Evolutionary conservation across 1,140 invertebrate species (phyloP).

Genomic region (Diachasma alloeum): DNA sequence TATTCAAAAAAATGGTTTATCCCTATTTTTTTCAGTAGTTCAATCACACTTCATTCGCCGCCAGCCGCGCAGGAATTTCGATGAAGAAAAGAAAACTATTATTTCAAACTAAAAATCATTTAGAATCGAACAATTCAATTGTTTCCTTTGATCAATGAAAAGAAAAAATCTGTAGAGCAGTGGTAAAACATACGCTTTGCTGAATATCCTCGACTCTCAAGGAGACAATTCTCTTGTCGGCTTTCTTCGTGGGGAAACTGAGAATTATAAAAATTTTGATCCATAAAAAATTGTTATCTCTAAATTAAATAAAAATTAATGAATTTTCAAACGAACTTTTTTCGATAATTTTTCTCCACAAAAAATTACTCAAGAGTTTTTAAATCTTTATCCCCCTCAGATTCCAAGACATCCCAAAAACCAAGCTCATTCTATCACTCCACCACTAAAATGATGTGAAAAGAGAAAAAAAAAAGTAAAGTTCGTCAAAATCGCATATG

Average conservation of each 20-base stretch:
- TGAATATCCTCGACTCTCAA: background rate
- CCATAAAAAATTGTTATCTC: too few relatives aligned
- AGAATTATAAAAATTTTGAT: background rate
- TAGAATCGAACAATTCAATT: background rate
- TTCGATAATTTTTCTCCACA: background rate
- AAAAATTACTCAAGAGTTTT: background rate
- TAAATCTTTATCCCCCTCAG: background rate
- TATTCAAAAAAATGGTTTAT: background rate
- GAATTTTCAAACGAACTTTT: background rate
- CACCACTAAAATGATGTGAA: background rate
- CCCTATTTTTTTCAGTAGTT: background rate
- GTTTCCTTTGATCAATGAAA: background rate
- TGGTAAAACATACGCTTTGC: background rate
- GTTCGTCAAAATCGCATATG: background rate
- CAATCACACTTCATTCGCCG: slow-evolving; percentile 8
- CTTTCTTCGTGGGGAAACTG: background rate
- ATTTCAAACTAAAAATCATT: background rate
- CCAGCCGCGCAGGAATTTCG: background rate
- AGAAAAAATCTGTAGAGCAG: background rate
- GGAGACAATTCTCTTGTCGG: background rate
- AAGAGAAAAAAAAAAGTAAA: slow-evolving; percentile 2
- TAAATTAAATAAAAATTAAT: too few relatives aligned
- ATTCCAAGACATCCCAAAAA: background rate
- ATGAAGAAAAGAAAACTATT: background rate
- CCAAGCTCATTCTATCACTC: background rate